These are phyloP conservation scores for Tenthredo scrophulariae DNA, from an alignment of 2,888 invertebrate species.

Conservation along the genomic window DNA sequence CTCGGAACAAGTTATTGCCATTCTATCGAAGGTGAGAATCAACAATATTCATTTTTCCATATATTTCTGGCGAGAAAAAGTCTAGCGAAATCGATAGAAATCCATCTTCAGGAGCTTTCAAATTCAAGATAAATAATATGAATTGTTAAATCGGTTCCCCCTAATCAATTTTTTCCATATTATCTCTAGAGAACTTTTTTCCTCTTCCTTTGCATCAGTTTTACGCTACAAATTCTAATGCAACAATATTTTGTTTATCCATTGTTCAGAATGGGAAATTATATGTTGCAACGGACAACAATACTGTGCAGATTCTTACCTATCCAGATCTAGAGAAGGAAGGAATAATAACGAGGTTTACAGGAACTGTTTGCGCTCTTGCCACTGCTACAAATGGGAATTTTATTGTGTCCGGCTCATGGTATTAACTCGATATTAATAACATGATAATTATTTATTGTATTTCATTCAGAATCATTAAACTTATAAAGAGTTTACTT, in stretches of 20 bases:
- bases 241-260: constrained; percentile 37
- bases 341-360: constrained; percentile 92
- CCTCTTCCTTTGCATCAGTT: background rate
- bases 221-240: background rate
- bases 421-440: constrained; percentile 73
- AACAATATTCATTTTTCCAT: background rate
- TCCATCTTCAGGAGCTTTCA: background rate
- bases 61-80: background rate
- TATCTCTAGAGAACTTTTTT: too few relatives aligned
- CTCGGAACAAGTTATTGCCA: constrained; percentile 89
- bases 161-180: background rate
- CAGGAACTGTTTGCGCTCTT: constrained; percentile 92
- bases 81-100: background rate
- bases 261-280: constrained; percentile 79
- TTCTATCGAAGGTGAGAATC: constrained; percentile 79
- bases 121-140: too few relatives aligned
- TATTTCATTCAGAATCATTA: background rate
- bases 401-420: constrained; percentile 78
- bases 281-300: constrained; percentile 91
- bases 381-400: constrained; percentile 82
- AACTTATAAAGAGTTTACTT: background rate
- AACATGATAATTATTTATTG: background rate
- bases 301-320: constrained; percentile 91
- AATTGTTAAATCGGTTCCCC: background rate
- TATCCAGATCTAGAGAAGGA: constrained; percentile 90